Conservation (phyloP, 1,140 invertebrate species). For the Hermetia illucens region DNA sequence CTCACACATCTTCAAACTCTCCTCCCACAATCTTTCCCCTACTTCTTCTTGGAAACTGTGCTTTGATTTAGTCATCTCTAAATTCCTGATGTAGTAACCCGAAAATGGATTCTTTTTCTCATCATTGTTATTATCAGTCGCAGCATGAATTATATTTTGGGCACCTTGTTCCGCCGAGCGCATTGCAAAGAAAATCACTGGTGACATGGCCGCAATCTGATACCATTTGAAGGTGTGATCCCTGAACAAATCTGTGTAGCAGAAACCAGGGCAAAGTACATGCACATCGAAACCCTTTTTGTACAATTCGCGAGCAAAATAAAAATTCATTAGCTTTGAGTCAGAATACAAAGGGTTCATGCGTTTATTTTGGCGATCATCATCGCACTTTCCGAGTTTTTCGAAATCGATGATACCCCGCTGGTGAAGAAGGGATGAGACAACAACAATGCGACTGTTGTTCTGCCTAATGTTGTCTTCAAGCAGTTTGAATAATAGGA, state of each 20-base stretch:
- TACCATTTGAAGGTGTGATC: slow-evolving; percentile 51
- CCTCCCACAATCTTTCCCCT: slow-evolving; percentile 52
- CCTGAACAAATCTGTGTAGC: slow-evolving; percentile 62
- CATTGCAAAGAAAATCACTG: slow-evolving; percentile 54
- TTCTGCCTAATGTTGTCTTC: slow-evolving; percentile 48
- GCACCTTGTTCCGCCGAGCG: slow-evolving; percentile 58
- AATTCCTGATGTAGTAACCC: slow-evolving; percentile 59
- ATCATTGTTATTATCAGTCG: slow-evolving; percentile 34
- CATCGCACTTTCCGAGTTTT: slow-evolving; percentile 40
- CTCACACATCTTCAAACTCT: slow-evolving; percentile 41
- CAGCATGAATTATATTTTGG: slow-evolving; percentile 63
- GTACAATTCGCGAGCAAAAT: slow-evolving; percentile 36
- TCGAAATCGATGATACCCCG: slow-evolving; percentile 50
- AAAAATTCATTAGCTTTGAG: slow-evolving; percentile 64
- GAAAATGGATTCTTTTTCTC: slow-evolving; percentile 33
- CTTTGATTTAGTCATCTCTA: slow-evolving; percentile 46
- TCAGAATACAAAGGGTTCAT: slow-evolving; percentile 59
- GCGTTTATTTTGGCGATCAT: slow-evolving; percentile 31
- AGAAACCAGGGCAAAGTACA: slow-evolving; percentile 71
- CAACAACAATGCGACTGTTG: slow-evolving; percentile 41
- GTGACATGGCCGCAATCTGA: slow-evolving; percentile 51
- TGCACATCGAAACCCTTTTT: slow-evolving; percentile 52
- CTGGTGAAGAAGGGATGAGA: slow-evolving; percentile 37
- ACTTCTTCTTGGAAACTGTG: slow-evolving; percentile 42
- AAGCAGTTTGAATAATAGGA: slow-evolving; percentile 67